Base-by-base conservation (phyloP, 2,113 vertebrate genomes). In the Aramus guarauna region DNA sequence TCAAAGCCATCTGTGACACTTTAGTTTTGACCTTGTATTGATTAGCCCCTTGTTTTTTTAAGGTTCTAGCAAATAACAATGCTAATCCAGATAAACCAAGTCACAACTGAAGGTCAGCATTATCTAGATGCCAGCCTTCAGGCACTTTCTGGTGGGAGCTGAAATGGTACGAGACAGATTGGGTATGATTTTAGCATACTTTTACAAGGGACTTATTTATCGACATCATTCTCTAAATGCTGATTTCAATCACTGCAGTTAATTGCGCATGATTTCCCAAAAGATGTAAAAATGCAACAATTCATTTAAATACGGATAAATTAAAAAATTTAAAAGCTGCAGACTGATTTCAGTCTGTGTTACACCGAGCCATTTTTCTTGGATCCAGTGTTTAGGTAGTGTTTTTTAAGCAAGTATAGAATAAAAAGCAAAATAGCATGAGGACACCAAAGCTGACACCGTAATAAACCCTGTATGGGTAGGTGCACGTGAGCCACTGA, bases 11-110 rank as follows among this genome's bases (percentile, higher is more conserved):
- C 81, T 76, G 88, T 84, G 85, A 92, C 72, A 73, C 89, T 88
- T 97, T 53, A 83, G 71, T 90, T 97, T 91, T 96, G 97, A 95
- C 94, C 95, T 92, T 77, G 80, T 95, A 97, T 97, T 95, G 96
- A 97, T 97, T 92, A 88, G 71, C 53, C 73, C 24, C 75, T 92
- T 97, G 92, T 73, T 93, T 93, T 94, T 94, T 80, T 66, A 72
- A 96, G 74, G 71, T 79, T 95, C 93, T 78, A 73, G 94, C 96
- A 96, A 97, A 97, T 94, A 97, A 84, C 9, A 63, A 81, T 84
- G 93, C 93, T 97, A 97, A 97, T 97, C 94, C 94, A 91, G 94
- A 95, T 80, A 90, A 96, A 93, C 87, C 74, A 68, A 91, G 90
- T 90, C 93, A 68, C 88, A 80, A 5, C 21, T 74, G 94, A 97